A percentile compares a stretch with the other conserved stretches of the same genome.
phyloP scores from a whole-genome alignment of 2,888 invertebrate species.

The Chorisops tibialis region DNA sequence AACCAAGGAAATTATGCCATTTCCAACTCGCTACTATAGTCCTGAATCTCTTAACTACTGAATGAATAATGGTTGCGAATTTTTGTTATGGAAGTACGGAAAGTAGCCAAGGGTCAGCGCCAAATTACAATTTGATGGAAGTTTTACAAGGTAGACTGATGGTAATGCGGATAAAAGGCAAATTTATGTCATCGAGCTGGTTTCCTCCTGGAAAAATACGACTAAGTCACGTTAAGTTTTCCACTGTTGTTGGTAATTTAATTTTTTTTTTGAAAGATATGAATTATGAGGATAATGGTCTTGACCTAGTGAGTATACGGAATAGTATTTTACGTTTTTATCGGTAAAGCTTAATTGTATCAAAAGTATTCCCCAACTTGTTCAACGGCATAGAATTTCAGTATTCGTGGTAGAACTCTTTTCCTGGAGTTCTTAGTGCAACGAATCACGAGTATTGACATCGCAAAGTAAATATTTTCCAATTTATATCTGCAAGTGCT shows the following conservation, averaged over 20 bases:
- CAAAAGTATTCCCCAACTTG: too few relatives aligned
- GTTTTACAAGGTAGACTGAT: conserved; percentile 25
- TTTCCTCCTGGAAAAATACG: conserved; percentile 10
- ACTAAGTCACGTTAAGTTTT: conserved; percentile 14
- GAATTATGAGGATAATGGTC: conserved; percentile 13
- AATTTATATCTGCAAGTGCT: too few relatives aligned
- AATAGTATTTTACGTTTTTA: too few relatives aligned
- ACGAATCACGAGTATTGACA: too few relatives aligned
- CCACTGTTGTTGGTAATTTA: background rate
- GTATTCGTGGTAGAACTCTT: too few relatives aligned
- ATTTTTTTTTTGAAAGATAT: background rate
- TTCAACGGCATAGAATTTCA: too few relatives aligned
- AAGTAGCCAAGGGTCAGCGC: conserved; percentile 1
- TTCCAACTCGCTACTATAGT: conserved; percentile 16
- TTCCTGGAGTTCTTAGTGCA: too few relatives aligned
- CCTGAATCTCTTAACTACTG: conserved; percentile 17
- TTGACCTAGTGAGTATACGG: conserved; percentile 13
- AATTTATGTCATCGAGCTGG: conserved; percentile 22
- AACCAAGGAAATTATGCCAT: conserved; percentile 16
- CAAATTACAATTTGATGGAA: conserved; percentile 25
- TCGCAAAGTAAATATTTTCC: too few relatives aligned
- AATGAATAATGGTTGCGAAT: conserved; percentile 21
- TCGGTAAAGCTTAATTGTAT: too few relatives aligned
- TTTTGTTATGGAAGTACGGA: background rate
- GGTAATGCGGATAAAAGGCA: conserved; percentile 17